Evolutionary conservation across 1,140 invertebrate species (phyloP).

Genomic region (Araneus ventricosus): DNA sequence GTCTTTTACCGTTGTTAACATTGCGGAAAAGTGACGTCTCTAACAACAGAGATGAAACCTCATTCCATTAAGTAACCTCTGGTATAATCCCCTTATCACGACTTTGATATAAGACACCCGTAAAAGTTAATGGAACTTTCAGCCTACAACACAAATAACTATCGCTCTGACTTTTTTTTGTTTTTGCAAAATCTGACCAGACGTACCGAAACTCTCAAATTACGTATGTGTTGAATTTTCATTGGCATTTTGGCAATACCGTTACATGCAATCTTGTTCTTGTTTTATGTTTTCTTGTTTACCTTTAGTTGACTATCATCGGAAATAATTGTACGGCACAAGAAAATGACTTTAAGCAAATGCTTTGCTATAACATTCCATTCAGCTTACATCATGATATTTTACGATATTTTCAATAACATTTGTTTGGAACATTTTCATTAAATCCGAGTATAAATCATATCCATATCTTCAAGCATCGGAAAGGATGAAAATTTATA

Average conservation of each 20-base stretch:
- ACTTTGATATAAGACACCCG: too few relatives aligned
- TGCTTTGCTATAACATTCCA: background rate
- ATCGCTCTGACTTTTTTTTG: too few relatives aligned
- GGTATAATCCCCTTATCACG: too few relatives aligned
- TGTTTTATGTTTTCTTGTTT: slow-evolving; percentile 24
- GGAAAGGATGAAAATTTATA: background rate
- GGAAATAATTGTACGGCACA: background rate
- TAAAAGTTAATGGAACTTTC: too few relatives aligned
- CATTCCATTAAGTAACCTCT: too few relatives aligned
- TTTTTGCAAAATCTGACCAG: too few relatives aligned
- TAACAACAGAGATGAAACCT: too few relatives aligned
- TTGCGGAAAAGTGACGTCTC: too few relatives aligned
- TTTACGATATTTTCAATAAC: background rate
- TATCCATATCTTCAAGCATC: background rate
- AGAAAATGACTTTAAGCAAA: background rate
- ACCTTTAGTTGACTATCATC: background rate
- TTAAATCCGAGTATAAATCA: background rate
- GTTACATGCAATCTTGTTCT: background rate
- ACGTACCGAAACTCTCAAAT: background rate
- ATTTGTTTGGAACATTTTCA: background rate
- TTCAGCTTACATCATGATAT: background rate
- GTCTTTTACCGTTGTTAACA: too few relatives aligned
- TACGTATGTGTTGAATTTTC: background rate
- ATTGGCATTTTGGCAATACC: background rate
- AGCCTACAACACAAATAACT: too few relatives aligned